Evolutionary conservation across 2,888 invertebrate species (phyloP), one percentile per base, ranked within the genome.

Genomic region (Entomobrya proxima): DNA sequence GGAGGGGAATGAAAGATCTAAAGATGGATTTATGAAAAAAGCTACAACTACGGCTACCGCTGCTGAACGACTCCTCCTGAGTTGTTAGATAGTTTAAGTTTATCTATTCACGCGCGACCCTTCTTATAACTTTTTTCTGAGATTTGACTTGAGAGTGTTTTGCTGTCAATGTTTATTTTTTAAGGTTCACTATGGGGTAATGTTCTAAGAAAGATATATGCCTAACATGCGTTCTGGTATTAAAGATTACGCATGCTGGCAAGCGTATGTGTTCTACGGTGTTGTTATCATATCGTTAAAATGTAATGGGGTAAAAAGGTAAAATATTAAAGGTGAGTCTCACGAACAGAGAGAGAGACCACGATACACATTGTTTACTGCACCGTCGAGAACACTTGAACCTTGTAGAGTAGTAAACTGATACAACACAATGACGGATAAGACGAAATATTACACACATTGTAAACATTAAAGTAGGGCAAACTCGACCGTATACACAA

Each of bases 401-500:
- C 21, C 47, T 9, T 37, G 21, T 27, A 67, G 21, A 69, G 15
- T 47, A 47, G 47, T 47, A 47, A 44, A 44, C 40, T 69, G 40
- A 69, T 69, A 44, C 69, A 21, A 11, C 15, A 44, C 69, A 21
- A 11, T 6, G 27, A 69, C 27, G 37, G 44, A 69, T 24, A 69
- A 40, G 40, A 69, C 24, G 40, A 74, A 74, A 50, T 47, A 69
- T 30, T n/a, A 37, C 2, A 30, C 6, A 24, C 37, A 24, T 47
- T 27, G 13, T 40, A 30, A 61, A 32, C 24, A 55, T 75, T 74
- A 84, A 84, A 84, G 84, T 84, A 84, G 84, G 84, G 69, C 84
- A 77, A 77, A 67, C 72, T 52, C 74, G 15, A 13, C 30, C 40
- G 13, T 50, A 50, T 24, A 24, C 40, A 52, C 52, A 44, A 67